Percentiles rank a stretch among this genome's conserved stretches.
Conservation (phyloP, 2,888 invertebrate species). For the Himalopsyche tibetana region DNA sequence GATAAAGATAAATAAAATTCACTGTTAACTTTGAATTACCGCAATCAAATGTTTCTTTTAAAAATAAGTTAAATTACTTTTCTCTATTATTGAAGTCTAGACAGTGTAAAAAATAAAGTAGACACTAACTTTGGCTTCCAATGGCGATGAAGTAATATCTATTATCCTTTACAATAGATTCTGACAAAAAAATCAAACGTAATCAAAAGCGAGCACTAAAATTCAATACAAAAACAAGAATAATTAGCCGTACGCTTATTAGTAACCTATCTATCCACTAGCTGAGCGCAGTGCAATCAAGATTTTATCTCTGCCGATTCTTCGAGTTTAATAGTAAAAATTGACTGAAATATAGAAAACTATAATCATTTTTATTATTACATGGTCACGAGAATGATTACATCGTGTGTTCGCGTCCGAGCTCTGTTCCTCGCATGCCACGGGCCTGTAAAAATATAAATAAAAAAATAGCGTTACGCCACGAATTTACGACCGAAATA, state of each 20-base stretch:
- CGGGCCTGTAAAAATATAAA: conserved; percentile 58
- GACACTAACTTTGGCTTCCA: background rate
- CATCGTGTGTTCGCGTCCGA: conserved; percentile 47
- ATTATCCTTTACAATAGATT: conserved; percentile 14
- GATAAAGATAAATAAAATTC: too few species aligned
- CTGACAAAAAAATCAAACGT: background rate
- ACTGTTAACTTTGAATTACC: too few species aligned
- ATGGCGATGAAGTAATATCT: background rate
- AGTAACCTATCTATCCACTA: background rate
- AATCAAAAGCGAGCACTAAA: background rate
- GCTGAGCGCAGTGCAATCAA: conserved; percentile 44
- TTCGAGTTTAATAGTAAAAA: conserved; percentile 57
- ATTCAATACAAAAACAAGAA: conserved; percentile 50
- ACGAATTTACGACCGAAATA: conserved; percentile 55
- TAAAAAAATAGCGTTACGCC: conserved; percentile 55
- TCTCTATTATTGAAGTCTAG: background rate
- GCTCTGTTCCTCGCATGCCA: conserved; percentile 47
- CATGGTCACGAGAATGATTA: conserved; percentile 56
- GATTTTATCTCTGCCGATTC: conserved; percentile 56
- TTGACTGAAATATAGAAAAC: conserved; percentile 59
- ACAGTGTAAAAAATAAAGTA: background rate
- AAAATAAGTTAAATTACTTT: background rate
- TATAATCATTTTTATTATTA: conserved; percentile 62
- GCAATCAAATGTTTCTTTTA: too few species aligned
- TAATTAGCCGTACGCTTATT: conserved; percentile 29